phyloP scores from a whole-genome alignment of 2,113 vertebrate species.

The Engraulis encrasicolus region DNA sequence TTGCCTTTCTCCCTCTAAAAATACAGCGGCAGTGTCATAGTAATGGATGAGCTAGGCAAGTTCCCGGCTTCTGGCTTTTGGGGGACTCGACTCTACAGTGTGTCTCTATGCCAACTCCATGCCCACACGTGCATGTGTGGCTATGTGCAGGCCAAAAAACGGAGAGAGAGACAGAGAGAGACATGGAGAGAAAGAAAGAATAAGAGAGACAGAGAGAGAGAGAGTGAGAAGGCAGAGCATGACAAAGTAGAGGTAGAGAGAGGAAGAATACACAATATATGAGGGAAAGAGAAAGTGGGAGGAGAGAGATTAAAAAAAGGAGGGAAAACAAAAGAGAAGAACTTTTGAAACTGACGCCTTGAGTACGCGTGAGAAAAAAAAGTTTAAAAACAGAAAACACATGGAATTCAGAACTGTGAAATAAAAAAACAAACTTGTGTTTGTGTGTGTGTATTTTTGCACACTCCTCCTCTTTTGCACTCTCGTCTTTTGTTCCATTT shows the following conservation, averaged over 20 bases:
- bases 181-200: neutral
- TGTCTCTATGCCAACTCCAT: neutral
- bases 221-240: neutral
- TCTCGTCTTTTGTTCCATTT: neutral
- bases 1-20: conserved; percentile 3
- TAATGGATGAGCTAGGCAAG: conserved; percentile 10
- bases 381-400: neutral
- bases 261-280: neutral
- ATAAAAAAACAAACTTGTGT: conserved; percentile 22
- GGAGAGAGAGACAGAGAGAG: neutral
- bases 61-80: neutral
- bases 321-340: neutral
- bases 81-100: conserved; percentile 1
- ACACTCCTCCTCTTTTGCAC: neutral
- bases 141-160: neutral
- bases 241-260: neutral
- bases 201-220: neutral
- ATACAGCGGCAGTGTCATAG: neutral
- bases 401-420: neutral
- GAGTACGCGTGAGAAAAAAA: conserved; percentile 14
- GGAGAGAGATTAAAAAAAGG: neutral
- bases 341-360: neutral
- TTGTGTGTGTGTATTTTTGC: no score
- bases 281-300: neutral
- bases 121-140: neutral